Evolutionary conservation across 2,113 vertebrate species (phyloP), one percentile per base, ranked within the genome.

Genomic region (Antechinus stuartii): DNA sequence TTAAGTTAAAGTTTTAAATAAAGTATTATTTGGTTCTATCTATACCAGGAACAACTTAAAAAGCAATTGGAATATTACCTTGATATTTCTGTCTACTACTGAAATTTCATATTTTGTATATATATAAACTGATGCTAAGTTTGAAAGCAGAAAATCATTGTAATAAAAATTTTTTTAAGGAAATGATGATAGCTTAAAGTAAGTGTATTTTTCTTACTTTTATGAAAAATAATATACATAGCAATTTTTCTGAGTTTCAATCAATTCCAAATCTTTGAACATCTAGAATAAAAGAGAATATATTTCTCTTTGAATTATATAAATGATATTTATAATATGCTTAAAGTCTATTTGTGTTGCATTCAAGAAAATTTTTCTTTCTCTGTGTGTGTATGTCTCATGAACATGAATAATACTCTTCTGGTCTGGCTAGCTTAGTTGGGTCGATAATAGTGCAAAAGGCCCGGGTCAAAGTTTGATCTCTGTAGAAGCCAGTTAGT

Each of bases 171-270:
- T n/a, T 93, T 89, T 42, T 10, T 91, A 0, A 26, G 26, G 24
- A 93, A 53, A 84, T 35, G 55, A 19, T 53, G 56, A 84, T 47
- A 90, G 56, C 30, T 91, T 89, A 94, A n/a, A 90, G 56, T 56
- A 94, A 92, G 53, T 19, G 19, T 57, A 92, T 92, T 46, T 96
- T 90, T 76, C 26, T 93, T 54, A 94, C 47, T 90, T 94, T 89
- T 93, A 54, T 52, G 68, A 22, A 92, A 7, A 93, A 16, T 92
- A 90, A 90, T 95, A 52, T 11, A 22, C 1, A 19, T 0, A 90
- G 35, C 55, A 91, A 56, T n/a, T 93, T 93, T 50, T 14, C 95
- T 93, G 49, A 2, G 11, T 76, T n/a, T 56, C 16, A 52, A 57
- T 5, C 14, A 92, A 47, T 52, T 12, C 47, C 27, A 19, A 90